Percentiles rank a stretch among this genome's conserved stretches.
These are phyloP conservation scores for Phyllotreta striolata DNA, from an alignment of 2,888 invertebrate species.

Conservation along the genomic window DNA sequence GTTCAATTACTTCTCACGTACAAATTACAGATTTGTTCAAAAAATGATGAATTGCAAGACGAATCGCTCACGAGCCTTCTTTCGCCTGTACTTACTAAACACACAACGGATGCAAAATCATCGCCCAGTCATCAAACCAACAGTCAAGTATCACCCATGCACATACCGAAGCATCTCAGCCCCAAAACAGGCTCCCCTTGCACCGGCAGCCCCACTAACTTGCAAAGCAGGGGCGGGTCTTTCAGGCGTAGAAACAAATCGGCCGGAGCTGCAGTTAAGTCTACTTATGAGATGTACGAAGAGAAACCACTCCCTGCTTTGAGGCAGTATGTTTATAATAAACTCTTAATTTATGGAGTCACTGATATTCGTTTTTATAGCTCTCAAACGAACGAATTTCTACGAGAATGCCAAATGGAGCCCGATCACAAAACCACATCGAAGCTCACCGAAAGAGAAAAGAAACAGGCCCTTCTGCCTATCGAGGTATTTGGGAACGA, in stretches of 20 bases:
- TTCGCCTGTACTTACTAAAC: slow-evolving; percentile 56
- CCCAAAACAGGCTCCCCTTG: slow-evolving; percentile 61
- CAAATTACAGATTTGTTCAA: slow-evolving; percentile 61
- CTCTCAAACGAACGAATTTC: slow-evolving; percentile 84
- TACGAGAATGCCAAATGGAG: slow-evolving; percentile 73
- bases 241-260: slow-evolving; percentile 71
- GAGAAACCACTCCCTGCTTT: slow-evolving; percentile 84
- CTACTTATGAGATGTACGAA: slow-evolving; percentile 87
- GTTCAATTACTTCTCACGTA: not conserved
- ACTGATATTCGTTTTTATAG: slow-evolving; percentile 60
- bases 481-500: slow-evolving; percentile 91
- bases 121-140: slow-evolving; percentile 62
- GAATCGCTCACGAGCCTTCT: slow-evolving; percentile 59
- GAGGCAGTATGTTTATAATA: slow-evolving; percentile 73
- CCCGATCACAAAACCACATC: slow-evolving; percentile 66
- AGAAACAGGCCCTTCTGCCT: slow-evolving; percentile 87
- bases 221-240: slow-evolving; percentile 63
- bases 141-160: slow-evolving; percentile 64
- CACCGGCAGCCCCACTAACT: slow-evolving; percentile 64
- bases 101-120: slow-evolving; percentile 59
- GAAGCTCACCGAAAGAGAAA: slow-evolving; percentile 78
- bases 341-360: not conserved
- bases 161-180: slow-evolving; percentile 60
- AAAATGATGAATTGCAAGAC: slow-evolving; percentile 70
- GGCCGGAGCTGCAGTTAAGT: slow-evolving; percentile 66